phyloP scores from a whole-genome alignment of 2,888 invertebrate species.

The Cosmia trapezina region DNA sequence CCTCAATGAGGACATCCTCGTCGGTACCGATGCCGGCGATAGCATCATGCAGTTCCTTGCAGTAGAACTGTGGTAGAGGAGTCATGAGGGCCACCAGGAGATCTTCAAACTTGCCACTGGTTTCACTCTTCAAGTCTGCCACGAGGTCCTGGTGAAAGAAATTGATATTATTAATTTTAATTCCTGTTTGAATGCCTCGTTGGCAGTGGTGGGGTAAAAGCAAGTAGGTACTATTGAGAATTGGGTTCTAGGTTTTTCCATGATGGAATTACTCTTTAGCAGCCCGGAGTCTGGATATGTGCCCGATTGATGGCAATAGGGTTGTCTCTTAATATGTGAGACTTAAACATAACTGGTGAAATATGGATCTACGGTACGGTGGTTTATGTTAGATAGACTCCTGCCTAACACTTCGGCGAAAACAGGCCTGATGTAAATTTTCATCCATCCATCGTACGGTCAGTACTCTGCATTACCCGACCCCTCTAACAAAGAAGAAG shows the following conservation, averaged over 20 bases:
- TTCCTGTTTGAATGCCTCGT: too few relatives aligned
- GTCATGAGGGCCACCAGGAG: slow-evolving; percentile 95
- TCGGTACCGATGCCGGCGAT: slow-evolving; percentile 96
- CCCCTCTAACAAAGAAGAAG: too few relatives aligned
- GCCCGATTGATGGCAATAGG: background rate
- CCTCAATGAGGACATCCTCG: slow-evolving; percentile 96
- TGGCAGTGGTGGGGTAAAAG: too few relatives aligned
- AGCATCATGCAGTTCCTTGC: slow-evolving; percentile 95
- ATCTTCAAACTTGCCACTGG: slow-evolving; percentile 96
- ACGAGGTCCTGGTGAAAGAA: slow-evolving; percentile 91
- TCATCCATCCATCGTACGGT: too few relatives aligned
- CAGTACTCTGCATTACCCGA: too few relatives aligned
- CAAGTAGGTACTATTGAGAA: too few relatives aligned
- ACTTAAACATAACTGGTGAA: background rate
- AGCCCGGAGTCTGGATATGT: background rate
- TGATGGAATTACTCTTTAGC: background rate
- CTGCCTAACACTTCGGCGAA: too few relatives aligned
- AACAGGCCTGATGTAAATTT: too few relatives aligned
- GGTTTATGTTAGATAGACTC: too few relatives aligned
- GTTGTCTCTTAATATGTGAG: too few relatives aligned
- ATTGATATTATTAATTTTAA: background rate
- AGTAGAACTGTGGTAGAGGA: slow-evolving; percentile 95
- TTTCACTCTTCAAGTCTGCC: slow-evolving; percentile 96
- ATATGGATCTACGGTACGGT: too few relatives aligned
- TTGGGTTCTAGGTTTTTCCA: too few relatives aligned